These are phyloP conservation scores for Lypha dubia DNA, from an alignment of 2,888 invertebrate genomes.

Conservation along the genomic window DNA sequence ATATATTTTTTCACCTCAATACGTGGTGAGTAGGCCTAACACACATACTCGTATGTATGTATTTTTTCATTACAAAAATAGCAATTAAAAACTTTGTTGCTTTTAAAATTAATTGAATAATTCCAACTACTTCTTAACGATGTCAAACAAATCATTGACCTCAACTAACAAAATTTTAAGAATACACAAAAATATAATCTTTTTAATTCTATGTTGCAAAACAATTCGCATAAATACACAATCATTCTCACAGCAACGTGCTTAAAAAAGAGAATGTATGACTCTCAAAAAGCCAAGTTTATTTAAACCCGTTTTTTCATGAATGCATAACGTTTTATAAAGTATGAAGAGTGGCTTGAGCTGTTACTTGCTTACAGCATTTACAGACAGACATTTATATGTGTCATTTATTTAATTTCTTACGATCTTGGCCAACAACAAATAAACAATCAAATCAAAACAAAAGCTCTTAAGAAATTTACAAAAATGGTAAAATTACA, in stretches of 20 bases:
- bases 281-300: neutral
- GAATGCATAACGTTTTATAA: neutral
- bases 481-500: slow-evolving; percentile 8
- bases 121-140: neutral
- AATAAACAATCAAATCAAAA: slow-evolving; percentile 1
- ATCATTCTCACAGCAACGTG: slow-evolving; percentile 20
- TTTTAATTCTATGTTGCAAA: neutral
- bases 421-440: slow-evolving; percentile 38
- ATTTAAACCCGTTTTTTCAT: slow-evolving; percentile 43
- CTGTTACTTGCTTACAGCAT: slow-evolving; percentile 25
- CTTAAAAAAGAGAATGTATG: slow-evolving; percentile 1
- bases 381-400: too few species aligned
- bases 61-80: too few species aligned
- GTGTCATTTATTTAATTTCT: neutral
- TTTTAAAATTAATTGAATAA: too few species aligned
- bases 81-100: too few species aligned
- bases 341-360: neutral
- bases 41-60: too few species aligned
- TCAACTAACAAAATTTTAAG: neutral
- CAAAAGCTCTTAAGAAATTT: slow-evolving; percentile 38
- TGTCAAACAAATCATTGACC: slow-evolving; percentile 11
- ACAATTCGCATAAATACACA: neutral
- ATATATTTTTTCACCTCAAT: too few species aligned
- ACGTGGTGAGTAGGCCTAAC: too few species aligned
- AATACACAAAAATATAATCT: neutral